A percentile compares a stretch with the other conserved stretches of the same genome.
Evolutionary conservation across 2,113 vertebrate genomes (phyloP).

Genomic region (Paracanthobrama guichenoti): DNA sequence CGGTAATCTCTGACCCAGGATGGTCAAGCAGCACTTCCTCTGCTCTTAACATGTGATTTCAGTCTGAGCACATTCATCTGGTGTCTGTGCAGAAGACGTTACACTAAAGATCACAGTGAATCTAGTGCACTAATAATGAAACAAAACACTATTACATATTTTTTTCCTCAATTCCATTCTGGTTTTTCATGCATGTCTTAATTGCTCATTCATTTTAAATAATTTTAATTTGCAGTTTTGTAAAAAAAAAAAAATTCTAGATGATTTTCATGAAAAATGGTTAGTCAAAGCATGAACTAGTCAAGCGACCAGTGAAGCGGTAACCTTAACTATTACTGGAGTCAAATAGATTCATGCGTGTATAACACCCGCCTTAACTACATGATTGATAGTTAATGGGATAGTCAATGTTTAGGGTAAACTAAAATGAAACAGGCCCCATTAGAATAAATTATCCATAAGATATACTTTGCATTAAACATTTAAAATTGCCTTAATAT

Average conservation of each 20-base stretch:
- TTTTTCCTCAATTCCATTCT: neutral
- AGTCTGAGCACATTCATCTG: neutral
- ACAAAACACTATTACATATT: neutral
- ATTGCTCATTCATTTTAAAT: neutral
- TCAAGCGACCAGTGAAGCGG: too few species aligned
- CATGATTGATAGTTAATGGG: neutral
- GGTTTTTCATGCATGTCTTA: neutral
- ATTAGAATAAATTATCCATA: too few species aligned
- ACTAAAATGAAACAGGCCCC: too few species aligned
- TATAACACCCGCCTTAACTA: neutral
- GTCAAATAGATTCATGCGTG: neutral
- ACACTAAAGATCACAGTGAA: neutral
- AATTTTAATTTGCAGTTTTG: neutral
- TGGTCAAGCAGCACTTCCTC: neutral
- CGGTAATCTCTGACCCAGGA: conserved; percentile 58
- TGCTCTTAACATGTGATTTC: neutral
- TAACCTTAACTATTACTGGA: neutral
- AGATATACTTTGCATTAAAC: too few species aligned
- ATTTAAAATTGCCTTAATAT: too few species aligned
- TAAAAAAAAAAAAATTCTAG: too few species aligned
- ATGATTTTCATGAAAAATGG: neutral
- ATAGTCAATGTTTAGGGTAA: too few species aligned
- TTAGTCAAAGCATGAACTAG: too few species aligned
- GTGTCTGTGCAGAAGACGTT: neutral
- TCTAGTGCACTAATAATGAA: neutral